Percentiles rank a stretch among this genome's conserved stretches.
These are phyloP conservation scores for Cataglyphis altisquamis DNA, from an alignment of 2,888 invertebrate species.

Conservation along the genomic window DNA sequence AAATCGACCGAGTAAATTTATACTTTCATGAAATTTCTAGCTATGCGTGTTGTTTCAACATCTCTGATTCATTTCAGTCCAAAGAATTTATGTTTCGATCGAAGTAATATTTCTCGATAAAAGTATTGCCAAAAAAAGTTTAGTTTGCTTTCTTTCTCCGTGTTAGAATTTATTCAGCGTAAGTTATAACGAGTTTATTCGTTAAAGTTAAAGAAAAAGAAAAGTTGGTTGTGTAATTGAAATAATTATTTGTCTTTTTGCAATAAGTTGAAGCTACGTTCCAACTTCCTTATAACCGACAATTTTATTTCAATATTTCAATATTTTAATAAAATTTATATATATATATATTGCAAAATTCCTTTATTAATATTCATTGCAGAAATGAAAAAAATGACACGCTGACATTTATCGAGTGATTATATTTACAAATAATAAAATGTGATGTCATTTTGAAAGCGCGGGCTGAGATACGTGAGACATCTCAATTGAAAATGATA, in stretches of 20 bases:
- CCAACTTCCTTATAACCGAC: neutral
- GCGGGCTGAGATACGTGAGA: neutral
- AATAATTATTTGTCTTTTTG: conserved; percentile 2
- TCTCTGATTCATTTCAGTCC: neutral
- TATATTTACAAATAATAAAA: conserved; percentile 29
- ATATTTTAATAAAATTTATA: too few species aligned
- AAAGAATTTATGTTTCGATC: conserved; percentile 5
- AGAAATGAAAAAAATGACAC: conserved; percentile 16
- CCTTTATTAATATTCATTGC: conserved; percentile 5
- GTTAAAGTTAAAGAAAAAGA: neutral
- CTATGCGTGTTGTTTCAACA: conserved; percentile 2
- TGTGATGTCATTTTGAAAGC: conserved; percentile 18
- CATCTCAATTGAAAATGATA: neutral
- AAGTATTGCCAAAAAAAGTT: neutral
- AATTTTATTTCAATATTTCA: conserved; percentile 7
- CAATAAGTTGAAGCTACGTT: neutral
- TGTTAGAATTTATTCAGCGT: neutral
- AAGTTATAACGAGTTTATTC: too few species aligned
- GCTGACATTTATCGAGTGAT: conserved; percentile 23
- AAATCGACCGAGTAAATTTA: neutral
- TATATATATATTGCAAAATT: neutral
- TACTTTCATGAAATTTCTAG: neutral
- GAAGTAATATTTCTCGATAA: neutral
- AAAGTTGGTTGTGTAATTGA: conserved; percentile 10
- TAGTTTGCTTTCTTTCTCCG: neutral